Conservation (phyloP, 2,888 invertebrate genomes). For the Pyrochroa serraticornis region DNA sequence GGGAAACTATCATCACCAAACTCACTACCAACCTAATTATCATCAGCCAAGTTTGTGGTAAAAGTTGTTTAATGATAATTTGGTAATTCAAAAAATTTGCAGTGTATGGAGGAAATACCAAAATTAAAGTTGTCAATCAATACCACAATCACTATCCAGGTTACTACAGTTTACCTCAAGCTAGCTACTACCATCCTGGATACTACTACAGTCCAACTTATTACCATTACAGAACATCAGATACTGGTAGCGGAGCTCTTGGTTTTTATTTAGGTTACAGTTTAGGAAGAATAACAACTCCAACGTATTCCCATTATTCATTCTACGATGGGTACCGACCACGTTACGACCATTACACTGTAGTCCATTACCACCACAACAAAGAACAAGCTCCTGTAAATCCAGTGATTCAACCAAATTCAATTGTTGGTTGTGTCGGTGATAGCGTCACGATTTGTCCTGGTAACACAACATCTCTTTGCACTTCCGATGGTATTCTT, state of each 20-base stretch:
- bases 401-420: constrained; percentile 47
- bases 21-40: constrained; percentile 1
- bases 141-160: constrained; percentile 41
- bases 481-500: constrained; percentile 53
- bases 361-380: constrained; percentile 55
- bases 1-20: neutral
- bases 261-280: constrained; percentile 50
- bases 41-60: neutral
- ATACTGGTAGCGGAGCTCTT: constrained; percentile 45
- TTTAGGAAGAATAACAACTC: constrained; percentile 45
- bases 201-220: constrained; percentile 24
- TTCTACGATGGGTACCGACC: constrained; percentile 42
- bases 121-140: constrained; percentile 39
- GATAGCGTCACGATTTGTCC: constrained; percentile 53
- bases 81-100: neutral
- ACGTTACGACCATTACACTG: constrained; percentile 49
- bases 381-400: constrained; percentile 44
- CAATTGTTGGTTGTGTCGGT: constrained; percentile 48
- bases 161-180: constrained; percentile 24
- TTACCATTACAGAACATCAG: constrained; percentile 40
- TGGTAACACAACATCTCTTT: constrained; percentile 50
- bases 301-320: constrained; percentile 40
- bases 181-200: constrained; percentile 9
- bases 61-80: neutral
- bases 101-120: constrained; percentile 3